Percentiles rank a stretch among this genome's conserved stretches.
Evolutionary conservation across 2,888 invertebrate genomes (phyloP).

Genomic region (Kryphioiulus occultus): DNA sequence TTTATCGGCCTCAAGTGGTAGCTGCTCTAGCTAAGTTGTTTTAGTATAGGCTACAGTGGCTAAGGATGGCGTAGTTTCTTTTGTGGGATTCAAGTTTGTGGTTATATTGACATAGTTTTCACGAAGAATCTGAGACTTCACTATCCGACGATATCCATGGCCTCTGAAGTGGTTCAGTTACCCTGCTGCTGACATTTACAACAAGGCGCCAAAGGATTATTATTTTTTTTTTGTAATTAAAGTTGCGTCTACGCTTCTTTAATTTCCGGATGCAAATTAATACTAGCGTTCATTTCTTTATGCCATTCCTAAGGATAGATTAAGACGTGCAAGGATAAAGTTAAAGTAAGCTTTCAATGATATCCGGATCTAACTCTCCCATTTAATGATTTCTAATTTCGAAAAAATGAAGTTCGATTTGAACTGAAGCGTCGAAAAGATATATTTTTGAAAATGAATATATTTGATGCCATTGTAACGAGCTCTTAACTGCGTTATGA

Average conservation of each 20-base stretch:
- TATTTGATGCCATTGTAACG: too few species aligned
- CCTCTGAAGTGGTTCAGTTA: neutral
- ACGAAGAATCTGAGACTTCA: neutral
- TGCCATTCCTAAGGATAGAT: neutral
- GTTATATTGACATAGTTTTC: constrained; percentile 14
- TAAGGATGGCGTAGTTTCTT: neutral
- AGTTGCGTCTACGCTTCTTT: neutral
- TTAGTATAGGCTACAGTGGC: too few species aligned
- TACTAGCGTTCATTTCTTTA: neutral
- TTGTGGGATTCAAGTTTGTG: neutral
- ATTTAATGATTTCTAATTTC: too few species aligned
- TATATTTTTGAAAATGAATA: too few species aligned
- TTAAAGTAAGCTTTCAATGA: too few species aligned
- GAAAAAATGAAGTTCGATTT: too few species aligned
- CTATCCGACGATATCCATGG: neutral
- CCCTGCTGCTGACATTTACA: neutral
- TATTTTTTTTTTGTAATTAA: neutral
- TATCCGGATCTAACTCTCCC: too few species aligned
- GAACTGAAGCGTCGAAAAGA: too few species aligned
- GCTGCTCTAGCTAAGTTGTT: too few species aligned
- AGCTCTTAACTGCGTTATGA: too few species aligned
- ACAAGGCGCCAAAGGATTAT: constrained; percentile 1
- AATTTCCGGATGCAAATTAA: neutral
- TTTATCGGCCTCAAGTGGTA: neutral
- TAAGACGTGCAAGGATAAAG: neutral